Percentiles rank a stretch among this genome's conserved stretches.
phyloP scores from a whole-genome alignment of 2,888 invertebrate genomes.

The Podabrus alpinus region DNA sequence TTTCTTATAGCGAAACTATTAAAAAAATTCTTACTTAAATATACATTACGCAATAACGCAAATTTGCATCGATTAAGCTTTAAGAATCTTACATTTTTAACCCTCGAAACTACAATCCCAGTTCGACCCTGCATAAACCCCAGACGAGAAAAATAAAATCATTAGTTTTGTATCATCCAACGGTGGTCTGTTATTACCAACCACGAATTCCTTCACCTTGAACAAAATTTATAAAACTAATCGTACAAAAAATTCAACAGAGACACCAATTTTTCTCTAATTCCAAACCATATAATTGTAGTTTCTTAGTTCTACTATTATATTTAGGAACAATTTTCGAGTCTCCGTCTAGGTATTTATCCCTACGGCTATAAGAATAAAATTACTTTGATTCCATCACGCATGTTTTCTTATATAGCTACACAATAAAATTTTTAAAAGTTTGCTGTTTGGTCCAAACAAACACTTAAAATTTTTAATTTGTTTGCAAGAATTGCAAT shows the following conservation, averaged over 20 bases:
- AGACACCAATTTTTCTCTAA: constrained; percentile 38
- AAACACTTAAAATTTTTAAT: neutral
- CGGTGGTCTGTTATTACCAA: constrained; percentile 35
- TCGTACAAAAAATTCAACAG: constrained; percentile 28
- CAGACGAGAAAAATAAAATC: constrained; percentile 26
- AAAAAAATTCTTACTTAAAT: neutral
- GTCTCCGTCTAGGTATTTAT: constrained; percentile 37
- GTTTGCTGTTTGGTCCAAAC: neutral
- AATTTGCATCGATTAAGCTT: neutral
- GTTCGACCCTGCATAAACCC: neutral
- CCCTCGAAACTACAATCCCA: neutral
- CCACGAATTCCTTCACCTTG: constrained; percentile 31
- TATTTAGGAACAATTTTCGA: constrained; percentile 31
- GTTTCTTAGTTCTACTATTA: constrained; percentile 31
- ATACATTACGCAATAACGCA: neutral
- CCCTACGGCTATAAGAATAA: constrained; percentile 26
- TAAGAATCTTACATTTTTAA: neutral
- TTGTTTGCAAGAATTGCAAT: neutral
- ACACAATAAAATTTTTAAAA: neutral
- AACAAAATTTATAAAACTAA: constrained; percentile 34
- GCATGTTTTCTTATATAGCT: neutral
- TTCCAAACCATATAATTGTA: constrained; percentile 35
- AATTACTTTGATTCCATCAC: constrained; percentile 30
- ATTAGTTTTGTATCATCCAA: constrained; percentile 1
- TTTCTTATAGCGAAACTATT: neutral